phyloP scores from a whole-genome alignment of 2,113 vertebrate genomes.

The Astatotilapia flaviijosephi region DNA sequence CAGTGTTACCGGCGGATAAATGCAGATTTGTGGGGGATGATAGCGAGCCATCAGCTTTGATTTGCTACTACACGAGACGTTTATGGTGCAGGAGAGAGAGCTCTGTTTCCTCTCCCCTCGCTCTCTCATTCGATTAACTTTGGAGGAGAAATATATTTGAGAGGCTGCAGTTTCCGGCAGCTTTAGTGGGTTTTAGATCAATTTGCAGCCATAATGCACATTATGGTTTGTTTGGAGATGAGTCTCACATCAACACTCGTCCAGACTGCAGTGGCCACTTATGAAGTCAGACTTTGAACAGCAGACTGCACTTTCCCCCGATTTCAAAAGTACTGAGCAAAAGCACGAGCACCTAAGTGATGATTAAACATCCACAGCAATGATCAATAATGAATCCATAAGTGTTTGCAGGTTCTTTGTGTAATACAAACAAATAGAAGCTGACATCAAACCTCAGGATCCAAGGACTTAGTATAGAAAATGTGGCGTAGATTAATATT shows the following conservation, averaged over 20 bases:
- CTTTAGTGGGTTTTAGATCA: background rate
- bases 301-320: background rate
- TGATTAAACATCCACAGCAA: background rate
- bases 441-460: background rate
- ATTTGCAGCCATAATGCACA: background rate
- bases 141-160: background rate
- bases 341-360: background rate
- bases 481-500: background rate
- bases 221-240: slow-evolving; percentile 7
- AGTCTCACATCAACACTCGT: background rate
- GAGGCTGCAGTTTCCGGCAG: slow-evolving; percentile 13
- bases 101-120: background rate
- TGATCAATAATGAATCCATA: background rate
- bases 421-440: background rate
- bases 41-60: slow-evolving; percentile 30
- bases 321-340: background rate
- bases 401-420: background rate
- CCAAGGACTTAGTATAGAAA: background rate
- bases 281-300: background rate
- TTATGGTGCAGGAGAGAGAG: background rate
- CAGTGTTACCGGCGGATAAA: slow-evolving; percentile 38
- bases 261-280: background rate
- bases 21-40: slow-evolving; percentile 56
- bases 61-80: slow-evolving; percentile 40
- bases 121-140: slow-evolving; percentile 1